A percentile compares a stretch with the other conserved stretches of the same genome.
Conservation (phyloP, 2,888 invertebrate species). For the Catocala fraxini region DNA sequence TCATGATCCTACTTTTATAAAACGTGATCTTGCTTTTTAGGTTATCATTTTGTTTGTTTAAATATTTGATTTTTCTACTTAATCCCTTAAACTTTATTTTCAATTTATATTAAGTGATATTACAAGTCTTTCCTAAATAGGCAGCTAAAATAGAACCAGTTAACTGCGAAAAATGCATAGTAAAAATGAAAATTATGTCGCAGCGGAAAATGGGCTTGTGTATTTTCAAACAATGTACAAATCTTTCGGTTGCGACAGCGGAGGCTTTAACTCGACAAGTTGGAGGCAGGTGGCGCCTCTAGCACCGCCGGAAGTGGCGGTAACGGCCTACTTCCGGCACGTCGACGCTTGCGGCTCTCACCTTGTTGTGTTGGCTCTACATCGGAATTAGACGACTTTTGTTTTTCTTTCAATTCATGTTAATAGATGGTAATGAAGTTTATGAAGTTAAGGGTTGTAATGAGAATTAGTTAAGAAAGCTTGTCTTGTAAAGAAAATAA, state of each 20-base stretch:
- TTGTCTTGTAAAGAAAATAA: too few species aligned
- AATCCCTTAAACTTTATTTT: too few species aligned
- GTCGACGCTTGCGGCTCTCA: constrained; percentile 59
- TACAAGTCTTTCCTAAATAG: too few species aligned
- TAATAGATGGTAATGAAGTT: constrained; percentile 29
- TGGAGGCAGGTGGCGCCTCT: constrained; percentile 65
- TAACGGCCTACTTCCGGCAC: constrained; percentile 74
- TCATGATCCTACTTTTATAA: too few species aligned
- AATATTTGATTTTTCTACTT: too few species aligned
- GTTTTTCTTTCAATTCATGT: constrained; percentile 46
- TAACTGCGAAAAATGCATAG: constrained; percentile 6
- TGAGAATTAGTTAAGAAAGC: too few species aligned
- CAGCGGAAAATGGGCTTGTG: constrained; percentile 34
- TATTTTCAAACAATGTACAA: constrained; percentile 50
- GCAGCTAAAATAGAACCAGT: neutral
- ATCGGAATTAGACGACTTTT: constrained; percentile 49
- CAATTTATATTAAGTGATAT: too few species aligned
- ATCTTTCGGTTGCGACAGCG: constrained; percentile 48
- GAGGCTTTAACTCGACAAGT: constrained; percentile 61
- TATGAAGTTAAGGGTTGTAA: neutral
- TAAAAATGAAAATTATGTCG: constrained; percentile 26
- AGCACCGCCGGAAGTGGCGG: constrained; percentile 65
- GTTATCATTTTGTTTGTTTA: too few species aligned
- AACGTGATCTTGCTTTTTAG: too few species aligned
- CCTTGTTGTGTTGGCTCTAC: constrained; percentile 48